phyloP scores from a whole-genome alignment of 2,888 invertebrate genomes.

The Cynaeus angustus region DNA sequence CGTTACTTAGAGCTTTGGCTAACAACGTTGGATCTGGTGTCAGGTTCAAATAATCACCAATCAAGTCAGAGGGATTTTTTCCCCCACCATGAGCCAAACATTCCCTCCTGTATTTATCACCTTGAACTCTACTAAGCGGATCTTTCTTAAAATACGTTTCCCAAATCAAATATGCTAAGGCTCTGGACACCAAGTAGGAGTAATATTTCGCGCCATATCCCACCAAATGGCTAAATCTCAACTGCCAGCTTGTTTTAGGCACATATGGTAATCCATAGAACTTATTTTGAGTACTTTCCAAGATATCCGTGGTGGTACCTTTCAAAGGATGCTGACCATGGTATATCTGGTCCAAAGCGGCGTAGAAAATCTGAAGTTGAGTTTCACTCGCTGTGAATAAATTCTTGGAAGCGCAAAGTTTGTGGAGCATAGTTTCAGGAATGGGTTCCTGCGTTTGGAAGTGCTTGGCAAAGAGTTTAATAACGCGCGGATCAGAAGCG shows the following conservation, averaged over 20 bases:
- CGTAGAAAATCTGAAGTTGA: conserved; percentile 75
- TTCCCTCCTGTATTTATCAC: conserved; percentile 84
- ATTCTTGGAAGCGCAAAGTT: conserved; percentile 89
- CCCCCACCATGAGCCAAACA: conserved; percentile 93
- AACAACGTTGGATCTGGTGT: conserved; percentile 84
- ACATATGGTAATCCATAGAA: conserved; percentile 93
- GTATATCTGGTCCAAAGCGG: conserved; percentile 92
- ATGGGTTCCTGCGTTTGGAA: conserved; percentile 91
- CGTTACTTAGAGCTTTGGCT: conserved; percentile 86
- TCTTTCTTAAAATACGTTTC: conserved; percentile 86
- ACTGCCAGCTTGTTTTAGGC: conserved; percentile 95
- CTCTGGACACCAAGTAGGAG: conserved; percentile 95
- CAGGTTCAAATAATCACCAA: conserved; percentile 85
- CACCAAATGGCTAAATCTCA: conserved; percentile 95
- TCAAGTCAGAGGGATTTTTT: conserved; percentile 84
- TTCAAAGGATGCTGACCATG: conserved; percentile 79
- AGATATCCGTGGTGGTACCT: conserved; percentile 80
- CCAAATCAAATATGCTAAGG: conserved; percentile 96
- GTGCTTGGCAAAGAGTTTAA: conserved; percentile 91
- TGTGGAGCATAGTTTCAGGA: conserved; percentile 84
- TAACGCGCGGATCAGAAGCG: conserved; percentile 89
- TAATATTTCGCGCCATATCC: conserved; percentile 99
- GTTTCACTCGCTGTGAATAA: conserved; percentile 92
- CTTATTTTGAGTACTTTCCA: conserved; percentile 84
- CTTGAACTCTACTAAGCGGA: conserved; percentile 85